Evolutionary conservation across 2,797 vertebrate species (phyloP).

Genomic region (Acrossocheilus fasciatus): DNA sequence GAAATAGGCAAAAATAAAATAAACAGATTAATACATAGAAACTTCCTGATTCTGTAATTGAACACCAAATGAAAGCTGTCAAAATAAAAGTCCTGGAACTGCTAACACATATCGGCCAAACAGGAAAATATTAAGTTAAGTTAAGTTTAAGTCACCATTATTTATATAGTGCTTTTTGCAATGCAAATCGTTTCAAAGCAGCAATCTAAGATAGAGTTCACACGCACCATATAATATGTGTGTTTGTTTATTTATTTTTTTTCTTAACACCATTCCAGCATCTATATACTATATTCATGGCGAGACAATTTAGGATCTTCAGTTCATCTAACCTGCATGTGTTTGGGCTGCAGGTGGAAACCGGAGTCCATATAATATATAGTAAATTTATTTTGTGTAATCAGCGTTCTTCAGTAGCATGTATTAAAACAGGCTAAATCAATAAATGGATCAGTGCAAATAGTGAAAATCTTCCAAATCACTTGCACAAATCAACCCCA

Average conservation of each 20-base stretch:
- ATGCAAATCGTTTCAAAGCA: too few relatives aligned
- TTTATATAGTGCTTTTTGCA: too few relatives aligned
- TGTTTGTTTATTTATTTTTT: too few relatives aligned
- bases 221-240: neutral
- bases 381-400: neutral
- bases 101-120: neutral
- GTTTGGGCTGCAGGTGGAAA: too few relatives aligned
- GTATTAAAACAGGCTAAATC: neutral
- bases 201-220: neutral
- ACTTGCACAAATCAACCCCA: neutral
- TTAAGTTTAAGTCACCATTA: neutral
- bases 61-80: neutral
- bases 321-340: too few relatives aligned
- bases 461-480: neutral
- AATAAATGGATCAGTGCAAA: neutral
- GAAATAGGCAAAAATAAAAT: neutral
- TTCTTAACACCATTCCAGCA: too few relatives aligned
- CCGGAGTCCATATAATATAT: neutral
- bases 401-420: neutral
- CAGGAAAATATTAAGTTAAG: neutral
- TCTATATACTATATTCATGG: too few relatives aligned
- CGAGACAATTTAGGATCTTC: too few relatives aligned
- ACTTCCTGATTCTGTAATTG: too few relatives aligned
- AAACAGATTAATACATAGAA: neutral
- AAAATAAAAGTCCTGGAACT: neutral